Base-by-base conservation (phyloP, 1,140 invertebrate species). In the Homarus americanus region DNA sequence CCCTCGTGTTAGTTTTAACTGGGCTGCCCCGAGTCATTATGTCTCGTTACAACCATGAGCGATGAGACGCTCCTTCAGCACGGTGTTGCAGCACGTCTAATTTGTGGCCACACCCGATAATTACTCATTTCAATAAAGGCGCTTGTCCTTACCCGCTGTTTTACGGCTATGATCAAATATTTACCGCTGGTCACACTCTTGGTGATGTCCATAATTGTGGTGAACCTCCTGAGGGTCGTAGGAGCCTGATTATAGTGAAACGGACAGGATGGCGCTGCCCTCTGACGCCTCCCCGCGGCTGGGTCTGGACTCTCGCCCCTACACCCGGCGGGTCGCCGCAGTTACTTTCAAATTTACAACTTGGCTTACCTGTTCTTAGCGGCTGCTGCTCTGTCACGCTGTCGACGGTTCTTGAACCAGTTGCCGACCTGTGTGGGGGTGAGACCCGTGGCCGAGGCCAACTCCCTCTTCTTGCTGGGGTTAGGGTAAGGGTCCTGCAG, bases 391-490 rank as follows among this genome's bases (percentile, higher is more conserved):
- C 99, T 95, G 95, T 99, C 99, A 92, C 99, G 96, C 95, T 99
- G 99, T 93, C 99, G 95, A 88, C 99, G 95, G 95, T 99, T 99
- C 95, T 99, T 99, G 96, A 99, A 99, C 99, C 99, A 99, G 95
- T 99, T 99, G 73, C 99, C 99, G 87, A 99, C 99, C 95, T 99
- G 99, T 78, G 99, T 99, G 10, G 99, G 98, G 85, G 99, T 99
- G 76, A 99, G 96, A 1, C 98, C 98, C 49, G 99, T 99, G 69
- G 98, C 98, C 93, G 97, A 97, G 32, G 99, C 99, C 93, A 99
- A 95, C 95, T 99, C 99, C 72, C 98, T 95, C 95, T 99, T 99
- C 95, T 99, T 99, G 73, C 98, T 98, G 34, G 99, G 99, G 94
- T 99, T 99, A 38, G 99, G 99, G 95, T 99, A 99, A 2, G 99